Percentiles rank a stretch among this genome's conserved stretches.
These are phyloP conservation scores for Polydrusus tereticollis DNA, from an alignment of 2,888 invertebrate genomes.

Conservation along the genomic window DNA sequence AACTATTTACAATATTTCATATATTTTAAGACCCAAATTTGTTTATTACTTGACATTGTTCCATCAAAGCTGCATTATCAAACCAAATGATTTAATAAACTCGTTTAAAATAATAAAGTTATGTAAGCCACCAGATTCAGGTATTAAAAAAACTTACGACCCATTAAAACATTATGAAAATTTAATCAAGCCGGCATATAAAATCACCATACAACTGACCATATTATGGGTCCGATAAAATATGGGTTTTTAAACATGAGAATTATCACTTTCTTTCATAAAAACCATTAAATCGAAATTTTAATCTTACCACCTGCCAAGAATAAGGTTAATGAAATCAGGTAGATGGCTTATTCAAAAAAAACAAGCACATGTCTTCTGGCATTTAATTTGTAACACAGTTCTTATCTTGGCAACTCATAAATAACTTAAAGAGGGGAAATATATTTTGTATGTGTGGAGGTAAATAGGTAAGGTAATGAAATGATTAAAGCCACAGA, in stretches of 20 bases:
- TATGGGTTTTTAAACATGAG: constrained; percentile 60
- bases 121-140: not conserved
- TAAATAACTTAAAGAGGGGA: not conserved
- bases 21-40: no score
- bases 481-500: no score
- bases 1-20: no score
- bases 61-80: not conserved
- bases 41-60: no score
- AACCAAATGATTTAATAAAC: not conserved
- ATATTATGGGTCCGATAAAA: constrained; percentile 52
- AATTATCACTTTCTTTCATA: constrained; percentile 59
- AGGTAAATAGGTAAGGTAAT: no score
- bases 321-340: constrained; percentile 59
- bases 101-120: constrained; percentile 8
- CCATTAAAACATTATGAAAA: constrained; percentile 2
- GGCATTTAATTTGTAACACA: constrained; percentile 26
- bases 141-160: not conserved
- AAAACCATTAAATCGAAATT: constrained; percentile 61
- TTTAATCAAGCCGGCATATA: not conserved
- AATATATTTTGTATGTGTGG: no score
- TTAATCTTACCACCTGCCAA: constrained; percentile 57
- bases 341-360: constrained; percentile 60
- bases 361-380: constrained; percentile 57
- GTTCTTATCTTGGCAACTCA: constrained; percentile 17
- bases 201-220: constrained; percentile 1